phyloP scores from a whole-genome alignment of 1,140 invertebrate species.

The Calycopis cecrops region DNA sequence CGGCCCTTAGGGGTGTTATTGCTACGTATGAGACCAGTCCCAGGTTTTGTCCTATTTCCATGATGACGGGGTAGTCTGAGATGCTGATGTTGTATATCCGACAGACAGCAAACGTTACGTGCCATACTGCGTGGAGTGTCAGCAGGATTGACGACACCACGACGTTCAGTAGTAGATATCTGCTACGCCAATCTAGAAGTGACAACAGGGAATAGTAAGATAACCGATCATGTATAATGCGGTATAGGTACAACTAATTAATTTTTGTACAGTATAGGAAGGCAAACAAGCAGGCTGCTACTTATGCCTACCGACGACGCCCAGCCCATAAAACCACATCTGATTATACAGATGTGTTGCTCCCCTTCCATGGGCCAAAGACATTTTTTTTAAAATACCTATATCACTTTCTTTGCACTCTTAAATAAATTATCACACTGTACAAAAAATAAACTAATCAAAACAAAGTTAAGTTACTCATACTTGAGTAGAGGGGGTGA shows the following conservation, averaged over 20 bases:
- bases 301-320: too few species aligned
- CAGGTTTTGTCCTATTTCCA: constrained; percentile 52
- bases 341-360: too few species aligned
- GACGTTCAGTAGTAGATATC: constrained; percentile 43
- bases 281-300: too few species aligned
- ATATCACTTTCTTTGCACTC: too few species aligned
- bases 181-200: constrained; percentile 51
- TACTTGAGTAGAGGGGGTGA: too few species aligned
- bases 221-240: neutral
- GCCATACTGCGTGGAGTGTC: constrained; percentile 48
- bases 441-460: neutral
- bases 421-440: too few species aligned
- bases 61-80: constrained; percentile 40
- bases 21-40: constrained; percentile 51
- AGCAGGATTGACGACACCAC: constrained; percentile 51
- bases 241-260: too few species aligned
- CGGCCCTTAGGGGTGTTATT: constrained; percentile 74
- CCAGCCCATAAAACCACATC: too few species aligned
- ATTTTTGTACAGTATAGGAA: too few species aligned
- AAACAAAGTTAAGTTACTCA: too few species aligned
- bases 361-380: too few species aligned
- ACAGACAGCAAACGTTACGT: constrained; percentile 45
- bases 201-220: neutral
- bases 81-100: constrained; percentile 48
- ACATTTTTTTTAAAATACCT: too few species aligned